Evolutionary conservation across 2,113 vertebrate genomes (phyloP).

Genomic region (Cavia porcellus): DNA sequence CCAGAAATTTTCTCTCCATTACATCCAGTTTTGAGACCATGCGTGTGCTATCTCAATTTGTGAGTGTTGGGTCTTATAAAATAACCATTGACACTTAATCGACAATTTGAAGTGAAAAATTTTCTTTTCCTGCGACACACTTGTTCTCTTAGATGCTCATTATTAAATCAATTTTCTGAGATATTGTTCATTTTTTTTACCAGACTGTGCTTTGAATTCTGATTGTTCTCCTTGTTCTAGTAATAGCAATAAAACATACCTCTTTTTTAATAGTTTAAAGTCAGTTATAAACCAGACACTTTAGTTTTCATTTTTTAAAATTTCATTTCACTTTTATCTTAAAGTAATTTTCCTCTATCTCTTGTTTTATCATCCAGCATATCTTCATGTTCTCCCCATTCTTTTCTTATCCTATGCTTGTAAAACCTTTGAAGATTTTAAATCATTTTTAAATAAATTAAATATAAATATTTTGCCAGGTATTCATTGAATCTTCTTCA

Average conservation of each 20-base stretch:
- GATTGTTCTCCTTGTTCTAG: neutral
- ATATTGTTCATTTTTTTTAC: neutral
- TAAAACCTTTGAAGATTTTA: neutral
- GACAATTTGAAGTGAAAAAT: neutral
- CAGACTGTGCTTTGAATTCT: neutral
- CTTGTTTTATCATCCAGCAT: neutral
- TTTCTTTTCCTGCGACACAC: neutral
- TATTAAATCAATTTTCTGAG: neutral
- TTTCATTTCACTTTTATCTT: constrained; percentile 29
- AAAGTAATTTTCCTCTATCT: neutral
- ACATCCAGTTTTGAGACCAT: neutral
- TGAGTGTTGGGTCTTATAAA: neutral
- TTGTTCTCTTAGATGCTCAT: neutral
- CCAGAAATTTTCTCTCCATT: neutral
- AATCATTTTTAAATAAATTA: neutral
- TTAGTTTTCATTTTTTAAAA: neutral
- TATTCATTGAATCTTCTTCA: neutral
- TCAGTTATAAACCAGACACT: neutral
- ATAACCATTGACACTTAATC: neutral
- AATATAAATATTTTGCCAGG: neutral
- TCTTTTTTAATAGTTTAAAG: neutral
- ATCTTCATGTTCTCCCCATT: constrained; percentile 5
- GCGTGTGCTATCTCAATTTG: neutral
- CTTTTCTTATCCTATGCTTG: neutral
- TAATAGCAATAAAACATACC: neutral